Base-by-base conservation (phyloP, 2,888 invertebrate genomes). In the Xestia ashworthii region DNA sequence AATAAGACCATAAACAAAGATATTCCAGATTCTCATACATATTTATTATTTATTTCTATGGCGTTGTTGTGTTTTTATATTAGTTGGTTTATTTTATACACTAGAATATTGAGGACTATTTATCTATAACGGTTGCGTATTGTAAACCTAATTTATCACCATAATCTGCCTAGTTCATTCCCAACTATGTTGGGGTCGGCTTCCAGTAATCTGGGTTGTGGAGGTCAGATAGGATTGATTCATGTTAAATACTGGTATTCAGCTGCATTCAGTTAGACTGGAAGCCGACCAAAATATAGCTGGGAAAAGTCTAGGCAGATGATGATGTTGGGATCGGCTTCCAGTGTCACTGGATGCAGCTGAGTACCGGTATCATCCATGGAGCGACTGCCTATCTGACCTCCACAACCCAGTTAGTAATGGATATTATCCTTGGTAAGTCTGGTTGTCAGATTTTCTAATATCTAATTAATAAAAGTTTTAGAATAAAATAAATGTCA, bases 61-160 rank as follows among this genome's bases (percentile, higher is more conserved):
- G 5, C n/a, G 6, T 44, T 62, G 32, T 16, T 32, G 22, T 60
- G n/a, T 44, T 77, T 11, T 16, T 60, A 44, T 41, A n/a, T 60
- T 32, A 19, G 19, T n/a, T 44, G 32, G 32, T 77, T 78, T 77
- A 76, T 77, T 68, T 32, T 78, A 16, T 12, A 19, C 5, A 41
- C 48, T 41, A n/a, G n/a, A 14, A 53, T 38, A 44, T 53, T 70
- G 14, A 25, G 8, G 8, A 25, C 14, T 22, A 14, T 38, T 25
- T 14, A 11, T 25, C 25, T 70, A 0, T 14, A 50, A 25, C 22
- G 11, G 6, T 19, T 50, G 70, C 25, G 25, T 71, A 14, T 19
- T 44, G 5, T 60, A 25, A 55, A 5, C 25, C 12, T 14, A 25
- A 14, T 6, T 58, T 25, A 58, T 8, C 25, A 32, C 25, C 14